Evolutionary conservation across 1,140 invertebrate species (phyloP).

Genomic region (Phortica variegata): DNA sequence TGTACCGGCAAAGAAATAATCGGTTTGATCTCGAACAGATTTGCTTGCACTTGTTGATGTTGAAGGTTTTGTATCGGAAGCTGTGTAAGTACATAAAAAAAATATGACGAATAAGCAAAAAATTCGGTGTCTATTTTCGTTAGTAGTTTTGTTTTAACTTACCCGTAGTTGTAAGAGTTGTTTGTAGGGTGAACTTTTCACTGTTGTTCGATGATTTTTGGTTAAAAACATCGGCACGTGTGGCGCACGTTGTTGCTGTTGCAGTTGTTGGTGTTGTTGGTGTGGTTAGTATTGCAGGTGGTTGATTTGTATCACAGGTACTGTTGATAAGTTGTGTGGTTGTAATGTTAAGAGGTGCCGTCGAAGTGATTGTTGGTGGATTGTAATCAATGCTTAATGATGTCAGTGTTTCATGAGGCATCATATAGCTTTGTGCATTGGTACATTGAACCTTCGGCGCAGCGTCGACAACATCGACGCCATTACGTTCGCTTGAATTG

Average conservation of each 20-base stretch:
- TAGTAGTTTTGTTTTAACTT: too few relatives aligned
- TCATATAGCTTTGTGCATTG: not conserved
- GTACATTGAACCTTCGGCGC: not conserved
- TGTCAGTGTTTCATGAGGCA: not conserved
- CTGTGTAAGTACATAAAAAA: too few relatives aligned
- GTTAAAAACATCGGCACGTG: too few relatives aligned
- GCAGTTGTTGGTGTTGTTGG: slow-evolving; percentile 15
- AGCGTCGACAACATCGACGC: slow-evolving; percentile 40
- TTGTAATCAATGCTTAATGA: not conserved
- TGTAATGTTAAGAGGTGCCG: slow-evolving; percentile 10
- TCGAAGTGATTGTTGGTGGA: not conserved
- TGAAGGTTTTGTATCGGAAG: slow-evolving; percentile 11
- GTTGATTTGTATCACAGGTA: slow-evolving; percentile 53
- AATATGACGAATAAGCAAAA: too few relatives aligned
- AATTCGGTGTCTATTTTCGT: too few relatives aligned
- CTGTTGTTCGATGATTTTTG: too few relatives aligned
- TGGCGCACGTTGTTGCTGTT: slow-evolving; percentile 12
- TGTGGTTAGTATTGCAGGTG: slow-evolving; percentile 19
- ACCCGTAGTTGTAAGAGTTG: too few relatives aligned
- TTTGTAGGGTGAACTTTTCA: too few relatives aligned
- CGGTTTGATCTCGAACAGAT: too few relatives aligned
- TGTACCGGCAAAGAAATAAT: slow-evolving; percentile 44
- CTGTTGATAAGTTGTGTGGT: slow-evolving; percentile 43
- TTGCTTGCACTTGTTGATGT: slow-evolving; percentile 6
- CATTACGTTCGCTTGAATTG: too few relatives aligned